Base-by-base conservation (phyloP, 2,888 invertebrate genomes). In the Troides aeacus region DNA sequence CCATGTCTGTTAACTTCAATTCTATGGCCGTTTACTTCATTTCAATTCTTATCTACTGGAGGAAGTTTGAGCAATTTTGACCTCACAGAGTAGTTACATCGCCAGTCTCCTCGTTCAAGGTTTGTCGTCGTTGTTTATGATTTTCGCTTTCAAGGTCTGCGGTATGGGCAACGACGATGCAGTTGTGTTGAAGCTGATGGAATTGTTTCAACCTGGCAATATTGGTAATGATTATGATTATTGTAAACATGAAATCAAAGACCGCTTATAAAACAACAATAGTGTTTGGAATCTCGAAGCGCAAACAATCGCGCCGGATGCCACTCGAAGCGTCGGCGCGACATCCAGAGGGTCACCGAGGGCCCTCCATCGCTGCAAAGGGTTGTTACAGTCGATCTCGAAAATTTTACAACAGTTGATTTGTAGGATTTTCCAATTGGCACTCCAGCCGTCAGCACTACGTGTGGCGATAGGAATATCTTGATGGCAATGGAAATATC, bases 371-470 rank as follows among this genome's bases (percentile, higher is more conserved):
- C 63, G 70, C 71, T 62, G 72, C 81, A 88, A 91, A 91, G 90
- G 90, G 90, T 91, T 91, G 91, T 89, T 87, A 86, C 87, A 79
- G 83, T 81, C 84, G 79, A 71, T 75, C 81, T 81, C 80, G 77
- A 82, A 78, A 81, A 84, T 86, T 86, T 88, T 85, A 87, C 85
- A 85, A 86, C 85, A 82, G 84, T 86, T 88, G 88, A 88, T 89
- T 89, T 89, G 85, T 86, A 87, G 82, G 84, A 86, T 86, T 89
- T 88, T 84, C 86, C 86, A 82, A 90, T 91, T 89, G 87, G 77
- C 81, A 80, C 78, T 78, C 66, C 73, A 76, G 75, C 69, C 71
- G 73, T 42, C 15, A 24, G 17, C 68, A 76, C 83, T 86, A 75
- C 77, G 82, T 86, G 72, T 83, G 7, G 1, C 21, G 21, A 78